These are phyloP conservation scores for Ciconia maguari DNA, from an alignment of 2,113 vertebrate genomes.

Conservation along the genomic window DNA sequence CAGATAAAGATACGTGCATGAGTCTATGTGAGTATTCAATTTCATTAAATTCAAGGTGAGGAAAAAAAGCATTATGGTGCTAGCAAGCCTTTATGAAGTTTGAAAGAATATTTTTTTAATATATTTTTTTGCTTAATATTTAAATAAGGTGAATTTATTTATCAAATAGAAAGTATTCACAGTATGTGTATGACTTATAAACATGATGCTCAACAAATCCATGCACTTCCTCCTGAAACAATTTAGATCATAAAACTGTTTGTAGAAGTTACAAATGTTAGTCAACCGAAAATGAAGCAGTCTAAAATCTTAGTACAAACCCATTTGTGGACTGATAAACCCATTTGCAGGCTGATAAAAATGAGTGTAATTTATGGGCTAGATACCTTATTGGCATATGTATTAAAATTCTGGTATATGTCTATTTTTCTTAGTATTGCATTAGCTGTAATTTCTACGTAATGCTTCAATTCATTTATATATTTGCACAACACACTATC, in stretches of 20 bases:
- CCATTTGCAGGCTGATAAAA: constrained; percentile 72
- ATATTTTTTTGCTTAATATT: not conserved
- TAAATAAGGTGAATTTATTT: constrained; percentile 18
- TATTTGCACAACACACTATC: constrained; percentile 70
- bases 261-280: constrained; percentile 51
- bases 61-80: not conserved
- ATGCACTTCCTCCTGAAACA: constrained; percentile 34
- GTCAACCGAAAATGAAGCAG: constrained; percentile 43
- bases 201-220: constrained; percentile 10
- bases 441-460: constrained; percentile 74
- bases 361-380: constrained; percentile 54
- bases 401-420: constrained; percentile 67
- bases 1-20: not conserved
- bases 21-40: not conserved
- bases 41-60: not conserved
- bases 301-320: constrained; percentile 52
- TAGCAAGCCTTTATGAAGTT: not conserved
- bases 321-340: constrained; percentile 65
- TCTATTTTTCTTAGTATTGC: constrained; percentile 69
- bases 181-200: not conserved
- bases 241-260: constrained; percentile 49
- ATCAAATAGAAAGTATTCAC: constrained; percentile 8
- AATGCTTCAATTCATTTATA: constrained; percentile 75
- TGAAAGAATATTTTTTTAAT: not conserved
- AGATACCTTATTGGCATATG: constrained; percentile 57